phyloP scores from a whole-genome alignment of 2,113 vertebrate genomes.

The Octodon degus region DNA sequence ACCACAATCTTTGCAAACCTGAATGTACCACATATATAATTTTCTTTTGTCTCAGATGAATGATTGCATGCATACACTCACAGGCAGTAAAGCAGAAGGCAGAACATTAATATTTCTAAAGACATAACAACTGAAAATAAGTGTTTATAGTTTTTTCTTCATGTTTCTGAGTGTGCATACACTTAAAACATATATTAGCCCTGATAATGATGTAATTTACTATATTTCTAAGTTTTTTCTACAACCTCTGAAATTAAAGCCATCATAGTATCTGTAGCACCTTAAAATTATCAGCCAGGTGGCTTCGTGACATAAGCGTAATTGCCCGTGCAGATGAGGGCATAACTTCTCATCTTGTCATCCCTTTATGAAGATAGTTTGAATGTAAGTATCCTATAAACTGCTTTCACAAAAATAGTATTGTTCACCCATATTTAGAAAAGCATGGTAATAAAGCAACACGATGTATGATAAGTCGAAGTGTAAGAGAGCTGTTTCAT shows the following conservation, averaged over 20 bases:
- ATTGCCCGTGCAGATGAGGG: not conserved
- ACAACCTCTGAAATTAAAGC: not conserved
- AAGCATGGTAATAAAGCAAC: not conserved
- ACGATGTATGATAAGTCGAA: not conserved
- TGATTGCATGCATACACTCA: not conserved
- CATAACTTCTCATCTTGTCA: not conserved
- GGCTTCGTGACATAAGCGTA: not conserved
- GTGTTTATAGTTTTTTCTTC: slow-evolving; percentile 47
- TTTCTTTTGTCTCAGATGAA: slow-evolving; percentile 39
- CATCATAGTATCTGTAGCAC: not conserved
- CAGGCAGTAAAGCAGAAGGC: not conserved
- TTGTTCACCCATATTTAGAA: not conserved
- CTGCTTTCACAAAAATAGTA: slow-evolving; percentile 28
- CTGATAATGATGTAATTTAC: not conserved
- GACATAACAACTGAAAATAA: slow-evolving; percentile 14
- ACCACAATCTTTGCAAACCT: slow-evolving; percentile 37
- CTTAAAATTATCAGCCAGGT: slow-evolving; percentile 36
- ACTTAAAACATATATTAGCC: slow-evolving; percentile 15
- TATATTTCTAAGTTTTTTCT: not conserved
- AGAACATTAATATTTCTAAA: slow-evolving; percentile 22
- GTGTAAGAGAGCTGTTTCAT: slow-evolving; percentile 5
- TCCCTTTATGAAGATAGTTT: not conserved
- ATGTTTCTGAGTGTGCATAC: not conserved
- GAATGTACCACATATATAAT: not conserved
- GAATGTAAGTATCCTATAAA: not conserved